Evolutionary conservation across 2,888 invertebrate species (phyloP).

Genomic region (Oscheius sp.): DNA sequence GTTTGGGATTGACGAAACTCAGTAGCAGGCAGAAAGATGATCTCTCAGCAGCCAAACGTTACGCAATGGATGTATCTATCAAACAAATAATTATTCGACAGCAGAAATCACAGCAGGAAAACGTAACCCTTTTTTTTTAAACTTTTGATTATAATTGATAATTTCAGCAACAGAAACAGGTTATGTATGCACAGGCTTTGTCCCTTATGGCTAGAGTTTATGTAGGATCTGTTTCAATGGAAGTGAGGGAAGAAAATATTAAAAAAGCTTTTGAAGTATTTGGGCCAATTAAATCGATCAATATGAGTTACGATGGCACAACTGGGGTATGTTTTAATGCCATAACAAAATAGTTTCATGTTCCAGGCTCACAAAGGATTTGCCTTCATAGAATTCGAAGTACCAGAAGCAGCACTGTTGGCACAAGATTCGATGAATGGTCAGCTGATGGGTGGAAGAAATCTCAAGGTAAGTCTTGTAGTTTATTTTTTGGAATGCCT

Average conservation of each 20-base stretch:
- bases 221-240: constrained; percentile 99
- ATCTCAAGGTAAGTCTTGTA: constrained; percentile 80
- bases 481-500: no score
- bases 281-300: constrained; percentile 99
- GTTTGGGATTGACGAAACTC: constrained; percentile 88
- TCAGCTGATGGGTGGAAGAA: constrained; percentile 95
- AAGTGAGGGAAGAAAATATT: constrained; percentile 97
- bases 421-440: constrained; percentile 99
- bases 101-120: constrained; percentile 97
- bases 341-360: no score
- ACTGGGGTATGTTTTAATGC: constrained; percentile 77
- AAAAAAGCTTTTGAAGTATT: constrained; percentile 95
- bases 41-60: constrained; percentile 91
- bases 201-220: constrained; percentile 93
- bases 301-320: constrained; percentile 99
- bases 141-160: neutral
- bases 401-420: constrained; percentile 97
- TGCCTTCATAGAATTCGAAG: constrained; percentile 99
- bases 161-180: constrained; percentile 85
- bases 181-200: constrained; percentile 85
- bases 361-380: constrained; percentile 97
- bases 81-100: constrained; percentile 99
- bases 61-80: constrained; percentile 99
- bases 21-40: constrained; percentile 89
- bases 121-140: constrained; percentile 74